Evolutionary conservation across 1,140 invertebrate genomes (phyloP), one percentile per base, ranked within the genome.

Genomic region (Halyomorpha halys): DNA sequence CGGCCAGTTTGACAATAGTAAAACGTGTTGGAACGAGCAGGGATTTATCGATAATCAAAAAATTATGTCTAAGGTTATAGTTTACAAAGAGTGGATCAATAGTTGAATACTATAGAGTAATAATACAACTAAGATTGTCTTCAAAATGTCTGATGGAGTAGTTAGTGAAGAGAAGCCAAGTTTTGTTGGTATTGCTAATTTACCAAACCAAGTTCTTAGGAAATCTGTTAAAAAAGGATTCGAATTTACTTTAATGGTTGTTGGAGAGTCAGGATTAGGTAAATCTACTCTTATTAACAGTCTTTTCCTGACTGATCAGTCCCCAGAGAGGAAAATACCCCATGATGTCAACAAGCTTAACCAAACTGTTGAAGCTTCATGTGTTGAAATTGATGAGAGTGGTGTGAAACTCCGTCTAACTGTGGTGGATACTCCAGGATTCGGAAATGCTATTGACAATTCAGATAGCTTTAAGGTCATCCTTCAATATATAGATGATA

Each of bases 271-370:
- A 70, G 97, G 97, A 2, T 76, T 98, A 25, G 97, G 97, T 21
- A 99, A 99, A 78, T 97, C 94, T 0, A 99, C 97, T 9, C 81
- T 99, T 65, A 93, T 99, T 45, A 98, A 99, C 74, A 95, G 93
- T 63, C 77, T 99, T n/a, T 99, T 99, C 75, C 77, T 97, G 13
- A 95, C 95, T 21, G 96, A 99, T 77, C 77, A 95, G 25, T 94
- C 94, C 77, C 89, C 90, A 23, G 91, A 94, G 76, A 79, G 90
- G 75, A 81, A 90, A 63, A 86, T 92, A 71, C 88, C 89, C 65
- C 87, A 91, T 80, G 89, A 87, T 61, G 81, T 86, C 72, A 89
- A 89, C 91, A 76, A 80, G 78, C 85, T 87, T 63, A 89, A 90
- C 72, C 86, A 93, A 76, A 94, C 89, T 0, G 90, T 94, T 53